Percentiles rank a stretch among this genome's conserved stretches.
phyloP scores from a whole-genome alignment of 2,888 invertebrate species.

The Hyposoter dolosus region DNA sequence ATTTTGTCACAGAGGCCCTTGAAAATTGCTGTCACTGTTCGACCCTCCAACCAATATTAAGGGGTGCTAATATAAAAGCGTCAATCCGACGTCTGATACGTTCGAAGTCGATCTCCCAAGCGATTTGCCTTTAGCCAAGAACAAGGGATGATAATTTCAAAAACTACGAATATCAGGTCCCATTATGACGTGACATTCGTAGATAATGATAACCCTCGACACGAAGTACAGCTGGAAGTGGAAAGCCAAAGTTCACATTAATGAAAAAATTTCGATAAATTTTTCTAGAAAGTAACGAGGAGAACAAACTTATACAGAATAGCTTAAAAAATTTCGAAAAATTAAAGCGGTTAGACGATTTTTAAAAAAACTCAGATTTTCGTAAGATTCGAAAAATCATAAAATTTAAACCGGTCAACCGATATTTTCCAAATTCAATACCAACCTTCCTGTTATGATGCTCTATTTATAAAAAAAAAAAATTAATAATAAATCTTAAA shows the following conservation, averaged over 20 bases:
- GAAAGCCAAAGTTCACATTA: neutral
- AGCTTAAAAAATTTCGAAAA: too few relatives aligned
- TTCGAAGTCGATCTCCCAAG: slow-evolving; percentile 16
- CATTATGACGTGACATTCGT: neutral
- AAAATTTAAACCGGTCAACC: too few relatives aligned
- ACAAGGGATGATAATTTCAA: neutral
- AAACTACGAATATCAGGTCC: neutral
- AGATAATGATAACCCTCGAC: neutral
- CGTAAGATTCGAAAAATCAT: too few relatives aligned
- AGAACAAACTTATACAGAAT: neutral
- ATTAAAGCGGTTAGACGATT: too few relatives aligned
- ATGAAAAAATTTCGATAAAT: neutral
- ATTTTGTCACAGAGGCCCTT: neutral
- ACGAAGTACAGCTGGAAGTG: neutral
- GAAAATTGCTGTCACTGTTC: neutral
- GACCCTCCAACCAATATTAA: neutral
- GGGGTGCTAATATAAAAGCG: neutral
- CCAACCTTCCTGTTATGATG: too few relatives aligned
- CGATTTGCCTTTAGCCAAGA: neutral
- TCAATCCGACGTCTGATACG: slow-evolving; percentile 72
- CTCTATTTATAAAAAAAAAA: too few relatives aligned
- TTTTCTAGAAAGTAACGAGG: neutral
- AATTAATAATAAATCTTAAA: too few relatives aligned
- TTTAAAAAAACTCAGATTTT: too few relatives aligned
- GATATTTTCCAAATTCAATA: too few relatives aligned